Evolutionary conservation across 2,888 invertebrate species (phyloP).

Genomic region (Eupithecia pulchellata): DNA sequence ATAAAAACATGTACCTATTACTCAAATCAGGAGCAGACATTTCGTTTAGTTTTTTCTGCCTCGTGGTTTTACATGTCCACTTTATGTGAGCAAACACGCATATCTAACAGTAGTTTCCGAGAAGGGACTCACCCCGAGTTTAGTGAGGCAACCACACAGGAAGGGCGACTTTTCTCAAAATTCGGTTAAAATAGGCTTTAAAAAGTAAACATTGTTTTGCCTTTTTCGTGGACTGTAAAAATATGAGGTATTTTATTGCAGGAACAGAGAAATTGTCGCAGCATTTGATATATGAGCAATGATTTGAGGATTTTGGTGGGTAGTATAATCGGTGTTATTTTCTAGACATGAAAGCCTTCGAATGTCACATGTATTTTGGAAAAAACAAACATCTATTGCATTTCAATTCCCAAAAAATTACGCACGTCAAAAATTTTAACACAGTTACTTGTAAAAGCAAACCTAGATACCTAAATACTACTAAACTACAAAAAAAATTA

Average conservation of each 20-base stretch:
- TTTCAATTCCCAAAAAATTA: too few species aligned
- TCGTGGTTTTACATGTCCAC: constrained; percentile 46
- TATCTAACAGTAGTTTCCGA: constrained; percentile 74
- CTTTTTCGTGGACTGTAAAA: not conserved
- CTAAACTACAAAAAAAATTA: too few species aligned
- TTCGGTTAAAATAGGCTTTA: constrained; percentile 27
- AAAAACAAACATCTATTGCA: not conserved
- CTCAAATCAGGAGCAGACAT: not conserved
- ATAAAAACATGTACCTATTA: not conserved
- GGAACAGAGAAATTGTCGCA: not conserved
- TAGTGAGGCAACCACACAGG: constrained; percentile 51
- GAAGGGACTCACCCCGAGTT: constrained; percentile 71
- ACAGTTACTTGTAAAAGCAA: too few species aligned
- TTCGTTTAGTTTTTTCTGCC: constrained; percentile 15
- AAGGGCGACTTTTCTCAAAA: constrained; percentile 46
- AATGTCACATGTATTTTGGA: not conserved
- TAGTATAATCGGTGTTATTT: not conserved
- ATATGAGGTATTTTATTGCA: not conserved
- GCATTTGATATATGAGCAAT: not conserved
- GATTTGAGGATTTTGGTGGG: not conserved
- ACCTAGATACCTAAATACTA: too few species aligned
- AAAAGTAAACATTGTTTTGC: constrained; percentile 5
- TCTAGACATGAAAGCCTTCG: not conserved
- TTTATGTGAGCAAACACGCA: constrained; percentile 60
- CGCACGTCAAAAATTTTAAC: too few species aligned